phyloP scores from a whole-genome alignment of 2,113 vertebrate species.

The Sinocyclocheilus anophthalmus region DNA sequence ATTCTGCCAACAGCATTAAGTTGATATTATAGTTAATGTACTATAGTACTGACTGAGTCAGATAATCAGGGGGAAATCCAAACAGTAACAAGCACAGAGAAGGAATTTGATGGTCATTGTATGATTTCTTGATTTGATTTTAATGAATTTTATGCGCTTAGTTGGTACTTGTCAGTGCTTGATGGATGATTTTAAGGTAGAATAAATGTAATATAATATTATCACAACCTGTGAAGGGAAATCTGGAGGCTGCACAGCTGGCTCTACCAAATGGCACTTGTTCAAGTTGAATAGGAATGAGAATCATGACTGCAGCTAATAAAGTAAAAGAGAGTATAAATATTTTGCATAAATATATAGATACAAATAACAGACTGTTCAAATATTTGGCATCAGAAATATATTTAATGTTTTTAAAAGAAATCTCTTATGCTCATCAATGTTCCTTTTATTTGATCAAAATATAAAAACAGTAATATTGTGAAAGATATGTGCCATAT shows the following conservation, averaged over 20 bases:
- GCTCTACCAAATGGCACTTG: background rate
- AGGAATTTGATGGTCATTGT: background rate
- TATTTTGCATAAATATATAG: background rate
- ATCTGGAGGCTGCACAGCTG: background rate
- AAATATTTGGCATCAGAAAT: background rate
- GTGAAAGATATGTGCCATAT: too few species aligned
- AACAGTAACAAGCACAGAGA: background rate
- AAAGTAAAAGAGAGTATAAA: background rate
- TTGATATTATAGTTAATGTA: background rate
- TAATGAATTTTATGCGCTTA: background rate
- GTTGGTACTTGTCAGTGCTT: conserved; percentile 6
- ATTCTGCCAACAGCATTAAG: background rate
- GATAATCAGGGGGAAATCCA: background rate
- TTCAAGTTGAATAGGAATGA: background rate
- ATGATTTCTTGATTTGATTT: conserved; percentile 16
- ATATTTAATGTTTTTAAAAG: too few species aligned
- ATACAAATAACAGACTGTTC: background rate
- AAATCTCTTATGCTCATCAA: too few species aligned
- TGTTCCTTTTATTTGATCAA: too few species aligned
- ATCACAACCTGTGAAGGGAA: background rate
- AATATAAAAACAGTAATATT: too few species aligned
- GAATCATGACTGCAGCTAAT: background rate
- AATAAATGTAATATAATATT: background rate
- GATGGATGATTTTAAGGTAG: background rate
- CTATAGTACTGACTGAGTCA: background rate